Conservation (phyloP, 2,888 invertebrate genomes). For the Phoronis australis region DNA sequence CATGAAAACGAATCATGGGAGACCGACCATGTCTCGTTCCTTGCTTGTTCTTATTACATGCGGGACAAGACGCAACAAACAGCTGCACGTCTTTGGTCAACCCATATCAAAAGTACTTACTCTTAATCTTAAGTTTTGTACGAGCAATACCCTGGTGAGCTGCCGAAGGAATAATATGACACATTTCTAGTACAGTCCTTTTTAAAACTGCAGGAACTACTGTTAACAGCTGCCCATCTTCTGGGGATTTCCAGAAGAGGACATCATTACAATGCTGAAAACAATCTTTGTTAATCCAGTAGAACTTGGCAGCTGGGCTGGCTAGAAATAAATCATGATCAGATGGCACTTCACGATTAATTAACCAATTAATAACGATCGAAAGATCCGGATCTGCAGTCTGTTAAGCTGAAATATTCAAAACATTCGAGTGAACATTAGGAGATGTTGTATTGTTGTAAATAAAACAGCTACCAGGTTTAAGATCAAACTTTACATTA, state of each 20-base stretch:
- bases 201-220: not conserved
- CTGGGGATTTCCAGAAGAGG: not conserved
- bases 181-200: not conserved
- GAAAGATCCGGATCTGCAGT: too few relatives aligned
- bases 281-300: not conserved
- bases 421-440: too few relatives aligned
- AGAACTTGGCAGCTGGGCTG: not conserved
- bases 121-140: not conserved
- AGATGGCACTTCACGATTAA: too few relatives aligned
- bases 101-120: not conserved
- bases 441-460: too few relatives aligned
- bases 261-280: not conserved
- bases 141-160: not conserved
- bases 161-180: not conserved
- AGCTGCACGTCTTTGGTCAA: not conserved
- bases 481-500: too few relatives aligned
- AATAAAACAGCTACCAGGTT: too few relatives aligned
- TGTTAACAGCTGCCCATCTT: not conserved
- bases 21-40: not conserved
- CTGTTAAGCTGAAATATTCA: too few relatives aligned
- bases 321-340: too few relatives aligned
- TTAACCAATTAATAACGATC: too few relatives aligned
- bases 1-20: slow-evolving; percentile 63
- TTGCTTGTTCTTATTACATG: slow-evolving; percentile 6
- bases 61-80: not conserved